Conservation (phyloP, 2,113 vertebrate genomes). For the Raja brachyura region DNA sequence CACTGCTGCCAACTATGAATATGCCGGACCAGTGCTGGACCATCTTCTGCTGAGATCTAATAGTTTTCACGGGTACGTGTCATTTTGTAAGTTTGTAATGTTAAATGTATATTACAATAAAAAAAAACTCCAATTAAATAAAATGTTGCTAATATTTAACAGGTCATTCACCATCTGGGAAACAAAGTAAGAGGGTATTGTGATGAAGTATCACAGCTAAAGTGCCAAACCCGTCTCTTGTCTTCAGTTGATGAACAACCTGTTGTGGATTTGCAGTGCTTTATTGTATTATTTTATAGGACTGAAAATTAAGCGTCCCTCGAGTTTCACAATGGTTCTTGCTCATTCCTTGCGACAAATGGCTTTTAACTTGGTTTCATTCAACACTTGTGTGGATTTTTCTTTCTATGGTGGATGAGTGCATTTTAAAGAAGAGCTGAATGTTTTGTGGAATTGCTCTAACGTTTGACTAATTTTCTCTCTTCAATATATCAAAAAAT, state of each 20-base stretch:
- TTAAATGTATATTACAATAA: background rate
- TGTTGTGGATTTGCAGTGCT: background rate
- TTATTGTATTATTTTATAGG: background rate
- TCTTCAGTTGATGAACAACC: background rate
- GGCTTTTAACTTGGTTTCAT: background rate
- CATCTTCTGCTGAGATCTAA: background rate
- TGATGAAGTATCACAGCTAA: background rate
- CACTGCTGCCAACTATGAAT: background rate
- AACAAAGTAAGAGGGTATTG: background rate
- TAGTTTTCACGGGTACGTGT: slow-evolving; percentile 5
- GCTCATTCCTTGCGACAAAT: background rate
- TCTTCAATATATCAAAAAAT: background rate
- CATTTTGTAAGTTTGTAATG: slow-evolving; percentile 23
- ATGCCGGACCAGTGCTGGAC: background rate
- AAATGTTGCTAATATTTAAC: background rate
- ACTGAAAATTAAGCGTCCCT: background rate
- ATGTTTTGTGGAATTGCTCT: background rate
- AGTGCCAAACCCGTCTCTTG: background rate
- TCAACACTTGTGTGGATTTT: background rate
- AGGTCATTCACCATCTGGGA: background rate
- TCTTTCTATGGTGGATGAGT: too few relatives aligned
- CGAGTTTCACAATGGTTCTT: background rate
- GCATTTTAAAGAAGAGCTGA: background rate
- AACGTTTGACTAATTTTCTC: background rate
- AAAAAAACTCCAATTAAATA: background rate